Conservation (phyloP, 2,113 vertebrate genomes). For the Sitta europaea region DNA sequence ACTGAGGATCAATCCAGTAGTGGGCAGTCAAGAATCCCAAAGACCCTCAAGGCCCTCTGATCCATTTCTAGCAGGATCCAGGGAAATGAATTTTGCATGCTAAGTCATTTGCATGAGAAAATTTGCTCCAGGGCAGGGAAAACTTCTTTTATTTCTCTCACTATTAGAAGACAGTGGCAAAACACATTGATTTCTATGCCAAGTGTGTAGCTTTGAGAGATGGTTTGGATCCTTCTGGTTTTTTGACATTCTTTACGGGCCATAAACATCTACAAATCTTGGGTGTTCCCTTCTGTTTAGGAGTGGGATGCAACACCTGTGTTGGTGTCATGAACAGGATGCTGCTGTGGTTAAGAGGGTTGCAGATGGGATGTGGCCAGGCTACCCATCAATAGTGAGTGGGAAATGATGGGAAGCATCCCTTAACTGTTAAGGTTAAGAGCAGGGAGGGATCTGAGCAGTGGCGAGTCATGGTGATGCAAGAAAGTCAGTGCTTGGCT, state of each 20-base stretch:
- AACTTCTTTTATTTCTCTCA: neutral
- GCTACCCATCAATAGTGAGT: neutral
- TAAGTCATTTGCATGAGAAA: neutral
- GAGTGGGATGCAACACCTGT: neutral
- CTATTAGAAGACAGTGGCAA: neutral
- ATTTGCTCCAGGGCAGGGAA: neutral
- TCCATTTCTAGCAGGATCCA: neutral
- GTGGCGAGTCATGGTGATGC: neutral
- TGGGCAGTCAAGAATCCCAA: neutral
- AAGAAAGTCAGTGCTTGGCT: neutral
- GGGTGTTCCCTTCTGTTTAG: neutral
- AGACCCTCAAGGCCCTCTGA: neutral
- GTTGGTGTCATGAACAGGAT: neutral
- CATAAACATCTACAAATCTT: neutral
- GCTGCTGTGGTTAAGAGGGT: neutral
- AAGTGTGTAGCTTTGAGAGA: neutral
- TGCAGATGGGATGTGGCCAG: accelerated
- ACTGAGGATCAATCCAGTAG: neutral
- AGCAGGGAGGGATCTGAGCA: neutral
- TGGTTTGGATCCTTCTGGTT: neutral
- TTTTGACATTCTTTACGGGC: neutral
- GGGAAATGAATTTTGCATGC: neutral
- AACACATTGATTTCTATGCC: neutral
- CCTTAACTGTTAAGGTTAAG: neutral
- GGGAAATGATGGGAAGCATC: neutral